Conservation (phyloP, 2,113 vertebrate species). For the mouse (Mus musculus) region DNA sequence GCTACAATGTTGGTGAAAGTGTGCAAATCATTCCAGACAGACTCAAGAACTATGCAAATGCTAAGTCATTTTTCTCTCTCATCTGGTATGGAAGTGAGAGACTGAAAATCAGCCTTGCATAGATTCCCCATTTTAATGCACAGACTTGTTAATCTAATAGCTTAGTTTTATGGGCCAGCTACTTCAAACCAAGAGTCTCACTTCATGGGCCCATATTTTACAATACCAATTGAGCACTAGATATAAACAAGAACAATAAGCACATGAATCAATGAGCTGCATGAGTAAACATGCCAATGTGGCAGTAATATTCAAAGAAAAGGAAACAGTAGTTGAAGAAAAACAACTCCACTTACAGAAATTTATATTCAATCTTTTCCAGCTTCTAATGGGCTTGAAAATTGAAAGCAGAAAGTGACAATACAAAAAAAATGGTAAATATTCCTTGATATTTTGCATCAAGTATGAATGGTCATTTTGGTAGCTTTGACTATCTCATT, state of each 20-base stretch:
- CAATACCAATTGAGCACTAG: constrained; percentile 43
- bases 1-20: constrained; percentile 42
- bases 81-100: constrained; percentile 52
- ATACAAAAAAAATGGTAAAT: constrained; percentile 49
- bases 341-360: not conserved
- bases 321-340: constrained; percentile 69
- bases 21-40: constrained; percentile 60
- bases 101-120: constrained; percentile 41
- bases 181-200: constrained; percentile 70
- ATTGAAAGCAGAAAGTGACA: constrained; percentile 57
- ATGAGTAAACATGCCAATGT: constrained; percentile 70
- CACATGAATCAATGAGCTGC: constrained; percentile 68
- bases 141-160: constrained; percentile 66
- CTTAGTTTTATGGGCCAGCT: constrained; percentile 63
- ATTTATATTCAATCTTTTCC: constrained; percentile 58
- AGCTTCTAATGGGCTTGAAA: constrained; percentile 60
- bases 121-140: not conserved
- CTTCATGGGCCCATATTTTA: constrained; percentile 60
- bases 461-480: constrained; percentile 17
- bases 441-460: constrained; percentile 55
- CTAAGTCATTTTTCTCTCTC: constrained; percentile 52
- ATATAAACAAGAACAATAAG: constrained; percentile 59
- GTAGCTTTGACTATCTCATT: constrained; percentile 39
- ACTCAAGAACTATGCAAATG: constrained; percentile 46
- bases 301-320: constrained; percentile 63